phyloP scores from a whole-genome alignment of 2,797 vertebrate species.

The Leptatherina wallacei region DNA sequence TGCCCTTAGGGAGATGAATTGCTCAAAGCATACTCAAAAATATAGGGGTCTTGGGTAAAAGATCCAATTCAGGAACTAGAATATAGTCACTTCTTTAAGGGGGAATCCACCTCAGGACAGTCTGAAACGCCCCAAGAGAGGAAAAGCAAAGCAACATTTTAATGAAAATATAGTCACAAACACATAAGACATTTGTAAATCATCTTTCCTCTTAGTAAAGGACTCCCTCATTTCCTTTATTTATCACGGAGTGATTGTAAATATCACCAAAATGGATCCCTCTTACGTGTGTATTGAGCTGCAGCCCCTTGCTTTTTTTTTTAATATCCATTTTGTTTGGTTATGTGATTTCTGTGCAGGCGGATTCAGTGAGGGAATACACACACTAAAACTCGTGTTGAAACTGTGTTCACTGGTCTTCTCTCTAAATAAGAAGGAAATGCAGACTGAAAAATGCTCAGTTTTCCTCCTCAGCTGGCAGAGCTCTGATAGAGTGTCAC shows the following conservation, averaged over 20 bases:
- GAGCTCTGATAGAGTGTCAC: constrained; percentile 57
- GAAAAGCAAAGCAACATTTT: constrained; percentile 76
- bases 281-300: constrained; percentile 79
- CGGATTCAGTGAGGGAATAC: constrained; percentile 81
- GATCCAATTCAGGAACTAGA: constrained; percentile 61
- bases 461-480: constrained; percentile 48
- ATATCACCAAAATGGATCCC: constrained; percentile 81
- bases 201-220: constrained; percentile 64
- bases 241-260: constrained; percentile 84
- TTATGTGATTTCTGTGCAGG: constrained; percentile 78
- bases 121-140: constrained; percentile 70
- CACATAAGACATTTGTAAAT: constrained; percentile 77
- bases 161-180: constrained; percentile 76
- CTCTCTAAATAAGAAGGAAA: constrained; percentile 61
- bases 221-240: constrained; percentile 64
- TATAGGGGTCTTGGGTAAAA: constrained; percentile 52
- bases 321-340: constrained; percentile 64
- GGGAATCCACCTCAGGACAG: constrained; percentile 66
- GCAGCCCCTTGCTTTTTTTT: constrained; percentile 68
- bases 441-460: constrained; percentile 64
- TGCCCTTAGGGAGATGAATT: constrained; percentile 82
- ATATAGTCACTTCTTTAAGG: constrained; percentile 63
- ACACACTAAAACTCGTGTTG: constrained; percentile 84
- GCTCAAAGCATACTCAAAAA: constrained; percentile 75
- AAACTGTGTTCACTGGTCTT: constrained; percentile 81